Conservation (phyloP, 2,888 invertebrate species). For the Acanthoscelides obtectus region DNA sequence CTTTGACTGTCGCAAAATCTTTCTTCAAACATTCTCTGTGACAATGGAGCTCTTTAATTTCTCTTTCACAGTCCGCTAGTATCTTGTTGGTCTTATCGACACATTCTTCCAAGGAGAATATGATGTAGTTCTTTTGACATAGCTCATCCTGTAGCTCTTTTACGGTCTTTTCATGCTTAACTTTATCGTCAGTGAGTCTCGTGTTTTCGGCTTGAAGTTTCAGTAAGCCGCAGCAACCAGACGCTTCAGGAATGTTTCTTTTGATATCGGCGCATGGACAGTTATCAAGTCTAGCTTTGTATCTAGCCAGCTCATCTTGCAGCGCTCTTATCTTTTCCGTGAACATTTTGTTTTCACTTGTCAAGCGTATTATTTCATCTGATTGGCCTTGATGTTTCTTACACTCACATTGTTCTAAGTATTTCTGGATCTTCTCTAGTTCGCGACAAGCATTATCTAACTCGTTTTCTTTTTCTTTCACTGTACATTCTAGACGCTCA, state of each 20-base stretch:
- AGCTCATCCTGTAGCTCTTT: slow-evolving; percentile 8
- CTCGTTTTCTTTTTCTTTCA: slow-evolving; percentile 5
- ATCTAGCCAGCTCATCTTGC: not conserved
- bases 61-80: slow-evolving; percentile 15
- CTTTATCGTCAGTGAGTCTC: not conserved
- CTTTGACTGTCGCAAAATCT: not conserved
- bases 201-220: not conserved
- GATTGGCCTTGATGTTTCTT: not conserved
- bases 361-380: not conserved
- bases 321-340: not conserved
- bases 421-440: slow-evolving; percentile 1
- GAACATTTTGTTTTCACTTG: not conserved
- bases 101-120: slow-evolving; percentile 17
- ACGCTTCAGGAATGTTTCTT: slow-evolving; percentile 1
- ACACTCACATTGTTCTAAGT: not conserved
- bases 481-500: slow-evolving; percentile 3
- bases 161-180: not conserved
- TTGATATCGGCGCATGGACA: not conserved
- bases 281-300: slow-evolving; percentile 5
- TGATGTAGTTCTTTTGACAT: slow-evolving; percentile 10
- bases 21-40: not conserved
- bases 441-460: slow-evolving; percentile 6
- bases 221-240: no score
- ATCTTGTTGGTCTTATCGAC: slow-evolving; percentile 18
- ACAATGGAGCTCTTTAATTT: slow-evolving; percentile 13